Evolutionary conservation across 2,797 vertebrate species (phyloP).

Genomic region (Ficedula albicollis): DNA sequence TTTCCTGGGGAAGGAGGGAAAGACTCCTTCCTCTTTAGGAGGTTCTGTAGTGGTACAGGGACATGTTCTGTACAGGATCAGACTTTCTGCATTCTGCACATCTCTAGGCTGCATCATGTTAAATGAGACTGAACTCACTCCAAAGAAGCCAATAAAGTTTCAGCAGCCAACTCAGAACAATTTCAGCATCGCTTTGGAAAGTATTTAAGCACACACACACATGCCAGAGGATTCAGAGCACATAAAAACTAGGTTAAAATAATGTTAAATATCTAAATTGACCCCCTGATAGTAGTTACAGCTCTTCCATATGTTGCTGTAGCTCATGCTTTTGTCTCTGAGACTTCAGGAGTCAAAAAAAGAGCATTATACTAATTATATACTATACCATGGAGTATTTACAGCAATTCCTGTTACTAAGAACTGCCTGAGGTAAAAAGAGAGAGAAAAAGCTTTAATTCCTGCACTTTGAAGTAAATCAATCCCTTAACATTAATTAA

Average conservation of each 20-base stretch:
- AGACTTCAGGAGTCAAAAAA: neutral
- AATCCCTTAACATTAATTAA: neutral
- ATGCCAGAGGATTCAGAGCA: neutral
- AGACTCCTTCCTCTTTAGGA: neutral
- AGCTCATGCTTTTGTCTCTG: slow-evolving; percentile 1
- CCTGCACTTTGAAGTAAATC: slow-evolving; percentile 26
- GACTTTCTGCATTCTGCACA: neutral
- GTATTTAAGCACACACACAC: neutral
- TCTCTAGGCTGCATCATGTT: neutral
- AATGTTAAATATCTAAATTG: slow-evolving; percentile 35
- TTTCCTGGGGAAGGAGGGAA: neutral
- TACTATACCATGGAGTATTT: slow-evolving; percentile 1
- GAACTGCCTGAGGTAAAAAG: slow-evolving; percentile 32
- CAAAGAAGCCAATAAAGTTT: neutral
- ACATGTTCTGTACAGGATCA: neutral
- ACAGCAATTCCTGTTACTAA: neutral
- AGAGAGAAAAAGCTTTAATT: slow-evolving; percentile 23
- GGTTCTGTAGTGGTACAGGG: neutral
- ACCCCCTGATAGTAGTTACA: slow-evolving; percentile 30
- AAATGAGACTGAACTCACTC: neutral
- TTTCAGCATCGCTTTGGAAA: neutral
- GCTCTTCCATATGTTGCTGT: neutral
- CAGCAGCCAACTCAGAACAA: neutral
- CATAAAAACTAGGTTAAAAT: slow-evolving; percentile 30
- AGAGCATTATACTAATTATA: slow-evolving; percentile 40